Percentiles rank a stretch among this genome's conserved stretches.
Conservation (phyloP, 64 coral and sea anemone species). For the Stichodactyla helianthus region DNA sequence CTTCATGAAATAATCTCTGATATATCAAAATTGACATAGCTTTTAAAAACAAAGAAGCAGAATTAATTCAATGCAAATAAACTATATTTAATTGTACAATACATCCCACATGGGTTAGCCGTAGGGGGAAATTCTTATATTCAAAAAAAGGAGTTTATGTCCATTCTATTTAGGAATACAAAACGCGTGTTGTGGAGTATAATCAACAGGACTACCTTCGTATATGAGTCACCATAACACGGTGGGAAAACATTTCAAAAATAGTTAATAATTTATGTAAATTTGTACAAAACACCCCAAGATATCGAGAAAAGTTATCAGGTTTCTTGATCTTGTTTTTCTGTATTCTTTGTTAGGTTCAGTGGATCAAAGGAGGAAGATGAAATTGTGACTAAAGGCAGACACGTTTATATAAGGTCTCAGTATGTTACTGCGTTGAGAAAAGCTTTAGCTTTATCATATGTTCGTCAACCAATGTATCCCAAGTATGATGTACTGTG, state of each 20-base stretch:
- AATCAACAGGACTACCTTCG: too few species aligned
- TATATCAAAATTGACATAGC: not conserved
- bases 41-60: not conserved
- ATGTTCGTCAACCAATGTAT: not conserved
- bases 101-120: not conserved
- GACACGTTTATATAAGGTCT: too few species aligned
- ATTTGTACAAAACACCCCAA: not conserved
- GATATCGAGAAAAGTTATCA: not conserved
- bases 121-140: constrained; percentile 1
- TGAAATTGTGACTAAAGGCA: not conserved
- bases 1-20: not conserved
- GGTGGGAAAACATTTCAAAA: not conserved
- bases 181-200: too few species aligned
- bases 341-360: not conserved
- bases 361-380: not conserved
- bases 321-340: not conserved
- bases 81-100: not conserved
- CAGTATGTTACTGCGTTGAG: not conserved
- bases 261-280: not conserved
- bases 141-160: not conserved
- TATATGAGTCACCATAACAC: not conserved
- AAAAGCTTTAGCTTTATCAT: not conserved
- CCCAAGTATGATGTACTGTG: not conserved
- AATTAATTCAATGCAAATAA: not conserved
- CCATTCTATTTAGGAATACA: not conserved